Conservation (phyloP, 2,888 invertebrate species). For the Andricus quercusramuli region DNA sequence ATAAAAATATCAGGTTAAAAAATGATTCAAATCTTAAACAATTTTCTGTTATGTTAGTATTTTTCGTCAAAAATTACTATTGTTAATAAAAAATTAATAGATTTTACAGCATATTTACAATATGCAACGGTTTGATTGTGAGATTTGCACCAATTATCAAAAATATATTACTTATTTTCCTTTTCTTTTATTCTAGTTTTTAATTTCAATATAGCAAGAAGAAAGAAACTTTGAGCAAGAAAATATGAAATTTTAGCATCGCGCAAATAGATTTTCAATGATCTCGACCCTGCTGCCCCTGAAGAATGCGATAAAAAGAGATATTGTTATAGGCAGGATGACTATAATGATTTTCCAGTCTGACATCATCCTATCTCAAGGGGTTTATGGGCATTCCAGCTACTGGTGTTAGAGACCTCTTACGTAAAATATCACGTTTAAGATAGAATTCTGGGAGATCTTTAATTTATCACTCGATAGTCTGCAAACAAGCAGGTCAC, state of each 20-base stretch:
- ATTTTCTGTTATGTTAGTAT: too few species aligned
- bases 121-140: too few species aligned
- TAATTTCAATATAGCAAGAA: too few species aligned
- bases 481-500: slow-evolving; percentile 1
- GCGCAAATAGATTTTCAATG: slow-evolving; percentile 5
- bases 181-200: too few species aligned
- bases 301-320: slow-evolving; percentile 29
- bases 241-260: not conserved
- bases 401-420: slow-evolving; percentile 32
- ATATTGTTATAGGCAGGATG: slow-evolving; percentile 27
- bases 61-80: too few species aligned
- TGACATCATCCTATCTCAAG: not conserved
- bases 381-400: slow-evolving; percentile 24
- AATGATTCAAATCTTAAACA: too few species aligned
- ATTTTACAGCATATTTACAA: too few species aligned
- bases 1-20: too few species aligned
- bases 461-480: not conserved
- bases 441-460: slow-evolving; percentile 26
- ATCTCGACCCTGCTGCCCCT: slow-evolving; percentile 3
- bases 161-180: too few species aligned
- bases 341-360: slow-evolving; percentile 36
- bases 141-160: too few species aligned
- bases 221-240: not conserved
- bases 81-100: too few species aligned
- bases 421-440: not conserved